Evolutionary conservation across 2,888 invertebrate species (phyloP), one percentile per base, ranked within the genome.

Genomic region (Apamea monoglypha): DNA sequence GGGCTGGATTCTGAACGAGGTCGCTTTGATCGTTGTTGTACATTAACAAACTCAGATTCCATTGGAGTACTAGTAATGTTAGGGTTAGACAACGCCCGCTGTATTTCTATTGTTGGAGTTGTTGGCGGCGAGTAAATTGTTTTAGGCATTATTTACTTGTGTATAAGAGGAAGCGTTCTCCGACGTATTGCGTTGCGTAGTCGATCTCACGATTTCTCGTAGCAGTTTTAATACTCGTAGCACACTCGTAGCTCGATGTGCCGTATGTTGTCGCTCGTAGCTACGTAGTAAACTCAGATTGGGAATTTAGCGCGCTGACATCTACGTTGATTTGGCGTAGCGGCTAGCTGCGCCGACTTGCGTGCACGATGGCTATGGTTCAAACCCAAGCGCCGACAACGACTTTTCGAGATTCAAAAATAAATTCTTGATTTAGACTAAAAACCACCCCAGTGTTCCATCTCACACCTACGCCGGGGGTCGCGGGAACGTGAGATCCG

Each of bases 61-160:
- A 25, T 25, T 53, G 53, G 21, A 25, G 21, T 53, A 53, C 21
- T 25, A 21, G 21, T 25, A 0, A 21, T 53, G 53, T 8, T 25
- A 53, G 8, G 53, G 47, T 50, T 50, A 16, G 47, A 50, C 47
- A 50, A 64, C 3, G 63, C 63, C 32, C 32, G 63, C 32, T 64
- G 32, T 64, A 64, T 32, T 64, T 64, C 63, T 64, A 64, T 64
- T 21, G 29, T 64, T 64, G 63, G 63, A 64, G 63, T 64, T 36
- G 63, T 10, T 4, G 32, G 32, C 32, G 63, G 63, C 63, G 63
- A 29, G 21, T 32, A 32, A 32, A 6, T 32, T 21, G 4, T 36
- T 32, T 64, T 64, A 64, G 63, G 63, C 63, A 36, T 64, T 32
- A 64, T 64, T 18, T 36, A 64, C 32, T 32, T 29, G 32, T 18